Evolutionary conservation across 2,113 vertebrate species (phyloP), one percentile per base, ranked within the genome.

Genomic region (Thomomys bottae): DNA sequence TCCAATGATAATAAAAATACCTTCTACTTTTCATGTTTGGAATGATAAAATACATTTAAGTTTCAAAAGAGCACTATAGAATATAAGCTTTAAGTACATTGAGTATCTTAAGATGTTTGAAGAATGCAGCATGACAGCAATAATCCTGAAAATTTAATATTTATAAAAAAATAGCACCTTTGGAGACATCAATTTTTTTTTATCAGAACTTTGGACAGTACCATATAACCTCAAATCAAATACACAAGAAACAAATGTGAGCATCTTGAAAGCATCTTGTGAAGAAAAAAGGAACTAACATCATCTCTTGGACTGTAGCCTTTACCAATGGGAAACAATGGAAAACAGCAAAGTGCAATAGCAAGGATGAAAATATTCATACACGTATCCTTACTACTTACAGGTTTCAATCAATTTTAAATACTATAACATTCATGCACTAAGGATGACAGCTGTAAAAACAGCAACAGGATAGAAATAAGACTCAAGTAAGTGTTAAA

Each of bases 81-180:
- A 86, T 8, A 68, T 23, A 89, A 93, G 42, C 6, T 85, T 76
- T 30, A 21, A 61, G 5, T 42, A 42, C 18, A 24, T 80, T 23
- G 64, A 24, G 49, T 84, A 91, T n/a, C 5, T 54, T 57, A 84
- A 88, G 30, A 86, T 82, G 34, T 86, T 8, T 88, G 32, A 83
- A 42, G 59, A 89, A 91, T 86, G 21, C 15, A 91, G 78, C 12
- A 82, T 75, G 38, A 9, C 30, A 83, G n/a, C 30, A 87, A 87
- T 3, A 59, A 78, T 86, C n/a, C 78, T 77, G 30, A 87, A 83
- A 83, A 80, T 9, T 78, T 86, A 82, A 77, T 64, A 6, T 68
- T 86, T 89, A 85, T 54, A 42, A 92, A 88, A 49, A 26, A 83
- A 67, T 8, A 82, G 64, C 63, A 85, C 21, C 61, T 95, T 71